Conservation (phyloP, 2,113 vertebrate genomes). For the Hippopotamus amphibius region DNA sequence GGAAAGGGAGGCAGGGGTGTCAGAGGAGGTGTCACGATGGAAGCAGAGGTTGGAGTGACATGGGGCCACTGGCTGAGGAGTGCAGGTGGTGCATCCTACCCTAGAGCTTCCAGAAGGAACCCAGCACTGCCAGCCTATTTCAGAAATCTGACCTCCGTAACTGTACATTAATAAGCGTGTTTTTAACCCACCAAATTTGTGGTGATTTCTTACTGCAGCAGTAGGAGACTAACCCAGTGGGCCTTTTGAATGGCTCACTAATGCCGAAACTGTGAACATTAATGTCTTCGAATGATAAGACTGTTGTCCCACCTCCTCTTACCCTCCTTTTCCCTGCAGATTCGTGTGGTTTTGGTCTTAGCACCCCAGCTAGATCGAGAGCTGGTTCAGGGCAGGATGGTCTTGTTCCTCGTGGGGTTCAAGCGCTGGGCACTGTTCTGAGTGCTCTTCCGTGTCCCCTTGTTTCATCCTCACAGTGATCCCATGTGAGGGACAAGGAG, state of each 20-base stretch:
- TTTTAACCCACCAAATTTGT: background rate
- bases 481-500: background rate
- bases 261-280: background rate
- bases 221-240: background rate
- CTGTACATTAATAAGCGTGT: fast-evolving
- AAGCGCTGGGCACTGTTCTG: fast-evolving
- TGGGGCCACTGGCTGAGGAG: background rate
- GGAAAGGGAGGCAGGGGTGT: background rate
- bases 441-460: background rate
- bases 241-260: background rate
- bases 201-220: background rate
- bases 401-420: background rate
- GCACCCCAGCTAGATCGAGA: too few relatives aligned
- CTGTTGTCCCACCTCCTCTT: background rate
- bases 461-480: background rate
- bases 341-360: background rate
- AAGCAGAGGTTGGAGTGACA: background rate
- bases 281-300: background rate
- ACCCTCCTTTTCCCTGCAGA: background rate
- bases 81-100: fast-evolving
- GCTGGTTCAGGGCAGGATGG: background rate
- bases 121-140: background rate
- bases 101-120: background rate
- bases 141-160: background rate
- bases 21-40: background rate